Base-by-base conservation (phyloP, 2,797 vertebrate species). In the Heliangelus exortis region DNA sequence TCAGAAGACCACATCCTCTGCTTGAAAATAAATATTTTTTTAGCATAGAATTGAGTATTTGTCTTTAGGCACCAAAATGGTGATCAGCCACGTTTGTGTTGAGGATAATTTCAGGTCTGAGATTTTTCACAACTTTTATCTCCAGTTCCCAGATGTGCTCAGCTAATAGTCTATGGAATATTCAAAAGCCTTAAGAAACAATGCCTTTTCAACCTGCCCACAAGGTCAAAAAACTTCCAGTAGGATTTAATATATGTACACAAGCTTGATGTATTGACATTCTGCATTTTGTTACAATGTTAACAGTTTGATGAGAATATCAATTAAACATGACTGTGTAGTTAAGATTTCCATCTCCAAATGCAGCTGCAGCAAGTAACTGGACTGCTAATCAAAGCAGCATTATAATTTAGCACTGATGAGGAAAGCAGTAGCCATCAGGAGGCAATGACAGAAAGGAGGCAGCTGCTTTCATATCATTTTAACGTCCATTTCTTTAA, bases 401-500 rank as follows among this genome's bases (percentile, higher is more conserved):
- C 29, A 59, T 82, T 94, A 73, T 96, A 96, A 96, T 96, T 95
- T 94, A 94, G 59, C 69, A 33, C 76, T 95, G 88, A 95, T 85
- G 80, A 96, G 85, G 61, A 85, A 87, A 93, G 62, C 66, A 47
- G 57, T 95, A 91, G 82, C 86, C 43, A 0, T 96, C 93, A 95
- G 90, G 81, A 87, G 74, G 74, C 69, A 91, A 81, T 81, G 86
- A 90, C 83, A 85, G 75, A 87, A 92, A 89, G 31, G 63, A 93
- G 36, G 79, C 90, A 96, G 85, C 91, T 90, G 90, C 85, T 91
- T 95, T 96, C 79, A 28, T 91, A 87, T 94, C 61, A 75, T 86
- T 96, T 96, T 72, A 93, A 62, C 83, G 91, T 95, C 92, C 94
- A 69, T 74, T 73, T 87, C 78, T 96, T 94, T 96, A 97, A 97